Conservation (phyloP, 2,797 vertebrate genomes). For the Pelodytes ibericus region DNA sequence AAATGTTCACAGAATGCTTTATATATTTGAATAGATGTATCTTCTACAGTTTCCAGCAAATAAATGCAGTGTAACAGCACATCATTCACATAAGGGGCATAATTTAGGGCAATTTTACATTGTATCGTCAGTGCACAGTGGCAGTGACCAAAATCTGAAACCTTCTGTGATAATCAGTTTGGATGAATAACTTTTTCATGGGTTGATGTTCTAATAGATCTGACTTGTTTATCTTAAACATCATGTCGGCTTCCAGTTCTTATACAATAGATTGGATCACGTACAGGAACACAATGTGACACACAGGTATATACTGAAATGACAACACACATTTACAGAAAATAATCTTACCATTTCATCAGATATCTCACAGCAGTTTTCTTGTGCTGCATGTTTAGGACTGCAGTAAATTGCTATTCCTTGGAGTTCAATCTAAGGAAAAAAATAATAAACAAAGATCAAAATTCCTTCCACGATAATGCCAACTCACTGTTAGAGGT, state of each 20-base stretch:
- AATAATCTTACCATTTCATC: slow-evolving; percentile 79
- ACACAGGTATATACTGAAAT: slow-evolving; percentile 48
- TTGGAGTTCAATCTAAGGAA: slow-evolving; percentile 87
- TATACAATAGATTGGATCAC: slow-evolving; percentile 45
- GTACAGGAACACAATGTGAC: slow-evolving; percentile 52
- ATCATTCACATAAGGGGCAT: neutral
- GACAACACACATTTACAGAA: slow-evolving; percentile 56
- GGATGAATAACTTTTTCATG: neutral
- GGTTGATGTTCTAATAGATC: slow-evolving; percentile 34
- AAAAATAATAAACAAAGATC: slow-evolving; percentile 50
- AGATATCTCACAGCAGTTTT: slow-evolving; percentile 86
- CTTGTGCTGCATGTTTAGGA: slow-evolving; percentile 79
- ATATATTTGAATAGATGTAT: neutral
- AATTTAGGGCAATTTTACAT: neutral
- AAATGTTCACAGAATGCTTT: neutral
- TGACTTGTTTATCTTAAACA: slow-evolving; percentile 47
- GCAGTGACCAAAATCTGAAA: neutral
- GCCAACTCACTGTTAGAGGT: too few relatives aligned
- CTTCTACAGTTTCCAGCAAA: neutral
- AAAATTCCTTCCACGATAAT: slow-evolving; percentile 42
- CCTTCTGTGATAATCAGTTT: neutral
- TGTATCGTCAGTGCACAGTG: slow-evolving; percentile 17
- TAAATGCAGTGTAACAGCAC: neutral
- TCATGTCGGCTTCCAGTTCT: slow-evolving; percentile 34
- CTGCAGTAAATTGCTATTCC: slow-evolving; percentile 88